A percentile compares a stretch with the other conserved stretches of the same genome.
Evolutionary conservation across 2,797 vertebrate species (phyloP).

Genomic region (Odontamblyopus rebecca): DNA sequence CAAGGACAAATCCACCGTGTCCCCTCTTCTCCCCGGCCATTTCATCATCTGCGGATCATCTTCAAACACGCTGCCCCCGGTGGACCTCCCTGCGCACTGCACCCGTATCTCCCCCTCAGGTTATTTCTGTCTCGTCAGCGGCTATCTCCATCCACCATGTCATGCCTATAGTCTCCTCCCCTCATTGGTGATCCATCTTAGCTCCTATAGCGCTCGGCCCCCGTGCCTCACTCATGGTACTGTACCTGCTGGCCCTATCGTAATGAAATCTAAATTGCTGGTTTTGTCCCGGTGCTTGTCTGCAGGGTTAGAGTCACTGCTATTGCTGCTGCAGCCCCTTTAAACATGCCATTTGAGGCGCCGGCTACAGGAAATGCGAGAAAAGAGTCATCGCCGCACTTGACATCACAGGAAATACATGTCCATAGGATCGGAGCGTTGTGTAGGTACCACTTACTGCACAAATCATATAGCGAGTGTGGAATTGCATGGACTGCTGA

Average conservation of each 20-base stretch:
- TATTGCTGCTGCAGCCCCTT: conserved; percentile 14
- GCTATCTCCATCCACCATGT: conserved; percentile 35
- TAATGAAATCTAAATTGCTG: conserved; percentile 74
- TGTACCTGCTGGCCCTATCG: conserved; percentile 61
- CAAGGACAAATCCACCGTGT: conserved; percentile 1
- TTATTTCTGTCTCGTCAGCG: conserved; percentile 31
- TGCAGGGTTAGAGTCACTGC: conserved; percentile 29
- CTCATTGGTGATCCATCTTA: conserved; percentile 46
- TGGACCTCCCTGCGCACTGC: not conserved
- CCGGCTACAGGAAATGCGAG: conserved; percentile 8
- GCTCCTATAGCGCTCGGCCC: conserved; percentile 9
- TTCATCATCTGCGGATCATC: conserved; percentile 9
- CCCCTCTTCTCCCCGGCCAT: not conserved
- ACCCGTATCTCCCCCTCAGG: not conserved
- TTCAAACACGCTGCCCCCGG: not conserved
- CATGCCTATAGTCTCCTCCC: conserved; percentile 9
- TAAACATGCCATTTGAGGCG: conserved; percentile 16
- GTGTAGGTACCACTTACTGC: conserved; percentile 15
- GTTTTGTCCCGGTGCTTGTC: conserved; percentile 51
- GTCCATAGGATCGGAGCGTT: conserved; percentile 3
- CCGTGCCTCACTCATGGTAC: conserved; percentile 30
- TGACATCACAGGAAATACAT: conserved; percentile 41
- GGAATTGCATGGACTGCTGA: not conserved
- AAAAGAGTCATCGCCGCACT: conserved; percentile 38
- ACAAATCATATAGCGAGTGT: not conserved